Conservation (phyloP, 2,888 invertebrate genomes). For the Epiblema foenella region DNA sequence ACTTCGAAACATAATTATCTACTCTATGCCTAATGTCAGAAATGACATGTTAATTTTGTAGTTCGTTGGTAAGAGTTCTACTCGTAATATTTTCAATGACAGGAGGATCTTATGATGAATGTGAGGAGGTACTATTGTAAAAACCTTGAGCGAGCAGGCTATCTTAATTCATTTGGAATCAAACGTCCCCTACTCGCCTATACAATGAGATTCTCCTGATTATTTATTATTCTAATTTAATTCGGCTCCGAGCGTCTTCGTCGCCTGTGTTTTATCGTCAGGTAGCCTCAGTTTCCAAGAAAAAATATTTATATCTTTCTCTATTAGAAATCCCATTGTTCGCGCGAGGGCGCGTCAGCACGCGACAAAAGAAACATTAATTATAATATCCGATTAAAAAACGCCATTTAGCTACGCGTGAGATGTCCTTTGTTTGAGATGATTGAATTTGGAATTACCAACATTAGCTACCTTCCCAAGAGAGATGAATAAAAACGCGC, state of each 20-base stretch:
- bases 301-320: slow-evolving; percentile 83
- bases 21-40: too few species aligned
- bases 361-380: slow-evolving; percentile 85
- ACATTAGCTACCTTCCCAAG: slow-evolving; percentile 73
- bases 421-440: slow-evolving; percentile 82
- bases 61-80: neutral
- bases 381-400: slow-evolving; percentile 86
- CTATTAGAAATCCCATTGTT: slow-evolving; percentile 84
- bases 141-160: slow-evolving; percentile 10
- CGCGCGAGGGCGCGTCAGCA: slow-evolving; percentile 83
- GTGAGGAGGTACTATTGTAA: too few species aligned
- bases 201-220: slow-evolving; percentile 64
- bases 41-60: neutral
- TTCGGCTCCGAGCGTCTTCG: slow-evolving; percentile 71
- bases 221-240: slow-evolving; percentile 81
- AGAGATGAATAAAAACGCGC: slow-evolving; percentile 63
- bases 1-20: too few species aligned
- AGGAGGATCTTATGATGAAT: neutral
- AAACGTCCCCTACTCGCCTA: slow-evolving; percentile 44
- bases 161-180: slow-evolving; percentile 53
- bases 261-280: slow-evolving; percentile 82
- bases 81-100: neutral
- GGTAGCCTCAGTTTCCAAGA: slow-evolving; percentile 81
- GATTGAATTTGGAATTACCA: slow-evolving; percentile 82
- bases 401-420: slow-evolving; percentile 82